phyloP scores from a whole-genome alignment of 2,797 vertebrate species.

The Muraenolepis orangiensis region DNA sequence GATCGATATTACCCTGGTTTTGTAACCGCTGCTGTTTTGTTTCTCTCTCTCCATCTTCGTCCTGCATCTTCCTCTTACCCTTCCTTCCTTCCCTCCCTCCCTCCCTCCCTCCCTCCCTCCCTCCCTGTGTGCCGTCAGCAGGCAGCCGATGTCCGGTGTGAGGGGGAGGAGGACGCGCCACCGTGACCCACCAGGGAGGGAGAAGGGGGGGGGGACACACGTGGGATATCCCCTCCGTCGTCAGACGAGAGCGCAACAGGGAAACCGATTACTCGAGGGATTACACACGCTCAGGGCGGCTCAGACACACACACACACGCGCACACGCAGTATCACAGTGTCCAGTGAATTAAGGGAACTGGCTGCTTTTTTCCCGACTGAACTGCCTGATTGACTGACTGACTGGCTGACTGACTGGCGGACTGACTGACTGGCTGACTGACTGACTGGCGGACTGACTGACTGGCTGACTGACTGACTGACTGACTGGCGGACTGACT shows the following conservation, averaged over 20 bases:
- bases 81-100: not conserved
- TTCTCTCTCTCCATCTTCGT: not conserved
- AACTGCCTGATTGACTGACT: too few relatives aligned
- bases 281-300: slow-evolving; percentile 44
- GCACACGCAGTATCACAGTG: slow-evolving; percentile 26
- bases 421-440: slow-evolving; percentile 23
- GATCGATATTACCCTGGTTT: not conserved
- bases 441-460: slow-evolving; percentile 11
- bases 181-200: slow-evolving; percentile 14
- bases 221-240: too few relatives aligned
- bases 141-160: slow-evolving; percentile 33
- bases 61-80: not conserved
- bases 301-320: slow-evolving; percentile 6
- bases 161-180: not conserved
- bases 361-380: not conserved
- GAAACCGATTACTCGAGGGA: slow-evolving; percentile 62
- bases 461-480: slow-evolving; percentile 22
- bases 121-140: slow-evolving; percentile 25
- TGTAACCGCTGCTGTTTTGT: not conserved
- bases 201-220: slow-evolving; percentile 2
- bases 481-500: slow-evolving; percentile 18
- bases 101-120: not conserved
- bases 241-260: slow-evolving; percentile 59
- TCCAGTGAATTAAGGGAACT: slow-evolving; percentile 1
- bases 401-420: slow-evolving; percentile 16